These are phyloP conservation scores for Aradophagus sp. DNA, from an alignment of 1,140 invertebrate species.

Conservation along the genomic window DNA sequence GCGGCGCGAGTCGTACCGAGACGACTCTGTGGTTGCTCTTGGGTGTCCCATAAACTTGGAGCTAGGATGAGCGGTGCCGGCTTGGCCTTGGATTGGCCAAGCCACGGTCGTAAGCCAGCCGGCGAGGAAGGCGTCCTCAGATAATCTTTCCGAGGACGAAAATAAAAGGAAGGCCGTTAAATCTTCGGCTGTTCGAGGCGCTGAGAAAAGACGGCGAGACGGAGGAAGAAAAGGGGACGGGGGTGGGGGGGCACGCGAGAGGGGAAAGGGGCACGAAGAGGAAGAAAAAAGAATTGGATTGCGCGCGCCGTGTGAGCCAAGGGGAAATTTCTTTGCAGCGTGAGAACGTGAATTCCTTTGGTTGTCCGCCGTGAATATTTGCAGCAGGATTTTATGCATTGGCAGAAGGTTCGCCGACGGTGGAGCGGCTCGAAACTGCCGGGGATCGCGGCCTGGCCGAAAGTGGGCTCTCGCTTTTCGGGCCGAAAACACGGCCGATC, in stretches of 20 bases:
- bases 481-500: slow-evolving; percentile 3
- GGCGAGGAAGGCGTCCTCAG: slow-evolving; percentile 28
- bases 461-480: neutral
- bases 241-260: too few species aligned
- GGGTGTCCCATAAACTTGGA: slow-evolving; percentile 22
- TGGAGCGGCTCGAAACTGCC: neutral
- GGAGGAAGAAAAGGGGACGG: too few species aligned
- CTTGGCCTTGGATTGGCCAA: slow-evolving; percentile 32
- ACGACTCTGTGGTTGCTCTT: slow-evolving; percentile 8
- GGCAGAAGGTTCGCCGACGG: slow-evolving; percentile 54
- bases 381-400: slow-evolving; percentile 59
- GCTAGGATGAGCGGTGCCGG: slow-evolving; percentile 38
- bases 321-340: slow-evolving; percentile 54
- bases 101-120: slow-evolving; percentile 27
- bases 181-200: slow-evolving; percentile 55
- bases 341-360: slow-evolving; percentile 66
- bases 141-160: slow-evolving; percentile 52
- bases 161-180: slow-evolving; percentile 57
- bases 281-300: slow-evolving; percentile 43
- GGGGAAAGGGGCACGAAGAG: slow-evolving; percentile 22
- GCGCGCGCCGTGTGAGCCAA: slow-evolving; percentile 38
- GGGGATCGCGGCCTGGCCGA: neutral
- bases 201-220: slow-evolving; percentile 11
- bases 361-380: slow-evolving; percentile 61
- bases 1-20: slow-evolving; percentile 9